phyloP scores from a whole-genome alignment of 1,140 invertebrate species.

The Drosophila erecta region DNA sequence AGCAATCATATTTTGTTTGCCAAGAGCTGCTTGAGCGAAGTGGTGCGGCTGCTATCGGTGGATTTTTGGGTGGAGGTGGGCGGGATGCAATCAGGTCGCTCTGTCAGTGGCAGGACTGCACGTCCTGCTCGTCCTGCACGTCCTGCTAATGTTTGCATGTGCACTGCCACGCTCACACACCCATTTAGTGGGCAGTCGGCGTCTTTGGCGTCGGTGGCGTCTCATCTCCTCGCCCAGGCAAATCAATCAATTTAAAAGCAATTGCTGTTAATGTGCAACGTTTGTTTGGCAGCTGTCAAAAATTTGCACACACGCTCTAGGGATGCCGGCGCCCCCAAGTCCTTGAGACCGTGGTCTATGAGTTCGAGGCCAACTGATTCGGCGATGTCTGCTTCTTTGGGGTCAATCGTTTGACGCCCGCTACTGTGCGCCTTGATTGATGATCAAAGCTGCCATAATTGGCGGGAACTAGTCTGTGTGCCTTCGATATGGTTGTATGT shows the following conservation, averaged over 20 bases:
- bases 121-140: constrained; percentile 52
- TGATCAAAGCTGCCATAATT: constrained; percentile 60
- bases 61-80: neutral
- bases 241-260: constrained; percentile 82
- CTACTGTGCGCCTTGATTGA: constrained; percentile 38
- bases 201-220: constrained; percentile 12
- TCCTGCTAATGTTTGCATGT: constrained; percentile 57
- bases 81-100: constrained; percentile 64
- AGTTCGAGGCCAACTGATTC: constrained; percentile 49
- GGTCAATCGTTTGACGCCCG: constrained; percentile 48
- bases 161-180: constrained; percentile 15
- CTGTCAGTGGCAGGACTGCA: constrained; percentile 63
- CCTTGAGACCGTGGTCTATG: constrained; percentile 45
- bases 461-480: constrained; percentile 31
- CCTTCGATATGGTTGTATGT: neutral
- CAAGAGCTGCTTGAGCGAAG: constrained; percentile 59
- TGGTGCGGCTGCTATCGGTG: constrained; percentile 12
- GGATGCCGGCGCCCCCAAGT: constrained; percentile 9
- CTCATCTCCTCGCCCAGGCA: constrained; percentile 65
- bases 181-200: too few relatives aligned
- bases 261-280: constrained; percentile 81
- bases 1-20: constrained; percentile 82
- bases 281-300: constrained; percentile 80
- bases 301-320: constrained; percentile 49
- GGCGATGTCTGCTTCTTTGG: constrained; percentile 44